Percentiles rank a stretch among this genome's conserved stretches.
phyloP scores from a whole-genome alignment of 2,888 invertebrate genomes.

The Stenotaenia linearis region DNA sequence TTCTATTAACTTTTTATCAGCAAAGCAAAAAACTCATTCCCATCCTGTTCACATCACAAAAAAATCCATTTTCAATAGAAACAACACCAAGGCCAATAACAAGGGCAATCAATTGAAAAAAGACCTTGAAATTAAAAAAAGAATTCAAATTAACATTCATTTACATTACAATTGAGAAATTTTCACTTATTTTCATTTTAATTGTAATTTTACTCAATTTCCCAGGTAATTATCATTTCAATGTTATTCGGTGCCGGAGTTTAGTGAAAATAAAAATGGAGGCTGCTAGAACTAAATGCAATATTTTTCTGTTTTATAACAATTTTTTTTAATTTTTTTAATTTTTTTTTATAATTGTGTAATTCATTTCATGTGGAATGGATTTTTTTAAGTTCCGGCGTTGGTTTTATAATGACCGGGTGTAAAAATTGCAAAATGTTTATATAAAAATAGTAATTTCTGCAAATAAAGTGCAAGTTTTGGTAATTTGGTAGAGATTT shows the following conservation, averaged over 20 bases:
- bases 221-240: neutral
- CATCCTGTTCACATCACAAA: neutral
- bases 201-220: neutral
- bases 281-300: neutral
- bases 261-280: neutral
- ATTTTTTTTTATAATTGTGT: neutral
- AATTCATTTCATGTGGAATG: neutral
- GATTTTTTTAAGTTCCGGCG: no score
- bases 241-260: neutral
- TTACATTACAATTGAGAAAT: neutral
- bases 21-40: neutral
- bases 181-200: neutral
- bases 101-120: neutral
- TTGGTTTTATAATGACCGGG: no score
- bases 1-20: neutral
- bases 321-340: no score
- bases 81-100: conserved; percentile 3
- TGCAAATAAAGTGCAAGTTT: no score
- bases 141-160: neutral
- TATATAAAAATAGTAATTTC: no score
- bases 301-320: no score
- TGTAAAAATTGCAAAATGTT: no score
- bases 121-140: conserved; percentile 6
- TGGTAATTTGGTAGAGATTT: no score
- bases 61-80: neutral